Evolutionary conservation across 2,797 vertebrate genomes (phyloP).

Genomic region (Pantherophis vulpinus): DNA sequence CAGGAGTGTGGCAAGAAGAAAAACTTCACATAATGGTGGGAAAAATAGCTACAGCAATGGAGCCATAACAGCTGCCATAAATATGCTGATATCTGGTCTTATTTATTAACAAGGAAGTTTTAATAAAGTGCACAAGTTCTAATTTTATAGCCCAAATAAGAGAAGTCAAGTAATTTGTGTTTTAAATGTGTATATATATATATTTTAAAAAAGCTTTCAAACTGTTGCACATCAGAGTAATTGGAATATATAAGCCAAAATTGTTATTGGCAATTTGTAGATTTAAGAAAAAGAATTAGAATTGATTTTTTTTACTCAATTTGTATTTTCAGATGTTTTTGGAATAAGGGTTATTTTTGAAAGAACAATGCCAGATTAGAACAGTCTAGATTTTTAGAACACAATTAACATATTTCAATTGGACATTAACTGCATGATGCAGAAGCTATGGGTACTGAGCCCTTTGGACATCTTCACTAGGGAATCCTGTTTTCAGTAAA

Average conservation of each 20-base stretch:
- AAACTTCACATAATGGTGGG: not conserved
- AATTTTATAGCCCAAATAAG: not conserved
- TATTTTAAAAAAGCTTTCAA: not conserved
- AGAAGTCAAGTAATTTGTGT: not conserved
- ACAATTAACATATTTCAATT: constrained; percentile 59
- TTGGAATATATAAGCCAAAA: not conserved
- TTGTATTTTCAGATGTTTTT: constrained; percentile 49
- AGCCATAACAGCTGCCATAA: not conserved
- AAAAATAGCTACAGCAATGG: not conserved
- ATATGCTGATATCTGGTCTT: not conserved
- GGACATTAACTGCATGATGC: constrained; percentile 59
- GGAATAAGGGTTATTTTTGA: constrained; percentile 14
- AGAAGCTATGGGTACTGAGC: constrained; percentile 68
- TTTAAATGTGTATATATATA: not conserved
- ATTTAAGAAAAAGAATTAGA: constrained; percentile 55
- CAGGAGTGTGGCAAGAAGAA: not conserved
- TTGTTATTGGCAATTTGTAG: constrained; percentile 57
- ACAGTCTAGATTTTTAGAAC: constrained; percentile 43
- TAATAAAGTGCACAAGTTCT: not conserved
- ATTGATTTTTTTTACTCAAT: constrained; percentile 46
- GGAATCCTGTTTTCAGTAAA: constrained; percentile 75
- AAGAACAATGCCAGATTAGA: not conserved
- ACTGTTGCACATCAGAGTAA: not conserved
- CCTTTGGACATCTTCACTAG: constrained; percentile 74
- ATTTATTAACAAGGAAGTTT: not conserved